Conservation (phyloP, 1,140 invertebrate species). For the Habropoda laboriosa region DNA sequence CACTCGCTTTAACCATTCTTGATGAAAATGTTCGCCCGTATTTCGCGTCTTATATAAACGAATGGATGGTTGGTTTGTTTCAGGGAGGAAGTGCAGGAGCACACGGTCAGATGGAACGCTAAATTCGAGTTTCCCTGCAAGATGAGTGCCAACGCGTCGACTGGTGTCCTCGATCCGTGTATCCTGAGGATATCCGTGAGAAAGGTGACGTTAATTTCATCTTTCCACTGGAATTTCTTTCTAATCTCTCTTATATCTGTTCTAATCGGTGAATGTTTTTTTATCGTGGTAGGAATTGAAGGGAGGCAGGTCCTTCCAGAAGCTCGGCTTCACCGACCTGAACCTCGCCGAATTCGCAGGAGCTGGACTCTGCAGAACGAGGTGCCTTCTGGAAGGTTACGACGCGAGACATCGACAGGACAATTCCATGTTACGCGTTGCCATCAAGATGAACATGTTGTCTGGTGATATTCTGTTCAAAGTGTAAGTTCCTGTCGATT, state of each 20-base stretch:
- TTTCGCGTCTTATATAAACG: too few relatives aligned
- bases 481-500: slow-evolving; percentile 87
- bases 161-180: slow-evolving; percentile 95
- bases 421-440: slow-evolving; percentile 96
- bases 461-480: slow-evolving; percentile 98
- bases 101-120: slow-evolving; percentile 95
- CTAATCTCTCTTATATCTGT: too few relatives aligned
- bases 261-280: not conserved
- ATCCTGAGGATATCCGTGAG: slow-evolving; percentile 95
- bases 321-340: slow-evolving; percentile 97
- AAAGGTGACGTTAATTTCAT: slow-evolving; percentile 86
- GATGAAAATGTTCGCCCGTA: too few relatives aligned
- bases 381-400: slow-evolving; percentile 97
- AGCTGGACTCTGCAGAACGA: slow-evolving; percentile 90
- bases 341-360: slow-evolving; percentile 98
- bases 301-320: slow-evolving; percentile 95
- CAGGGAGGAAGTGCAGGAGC: slow-evolving; percentile 96
- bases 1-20: too few relatives aligned
- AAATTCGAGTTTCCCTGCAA: slow-evolving; percentile 96
- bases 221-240: not conserved
- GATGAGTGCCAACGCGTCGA: slow-evolving; percentile 97
- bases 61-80: too few relatives aligned
- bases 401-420: slow-evolving; percentile 94
- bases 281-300: slow-evolving; percentile 86
- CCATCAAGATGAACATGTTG: slow-evolving; percentile 95